Base-by-base conservation (phyloP, 2,888 invertebrate species). In the Pristionchus arcanus region DNA sequence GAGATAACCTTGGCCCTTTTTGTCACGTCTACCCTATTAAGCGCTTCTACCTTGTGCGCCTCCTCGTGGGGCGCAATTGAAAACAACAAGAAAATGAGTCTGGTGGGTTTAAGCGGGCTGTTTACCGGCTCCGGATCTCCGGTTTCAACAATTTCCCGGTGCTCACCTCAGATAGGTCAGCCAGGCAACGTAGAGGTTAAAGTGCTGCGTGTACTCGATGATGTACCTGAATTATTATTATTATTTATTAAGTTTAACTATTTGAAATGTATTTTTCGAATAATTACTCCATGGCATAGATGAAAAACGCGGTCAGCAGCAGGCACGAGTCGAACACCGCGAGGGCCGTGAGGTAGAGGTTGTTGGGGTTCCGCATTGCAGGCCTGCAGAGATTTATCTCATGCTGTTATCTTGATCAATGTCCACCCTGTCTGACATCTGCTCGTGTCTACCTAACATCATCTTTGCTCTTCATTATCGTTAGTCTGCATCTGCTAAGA, bases 311-410 rank as follows among this genome's bases (percentile, higher is more conserved):
- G 84, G 97, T 97, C 90, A 95, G 94, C 94, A 98, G 97, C 93
- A 98, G 96, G 92, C 97, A 97, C 21, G 97, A 98, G 96, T 99
- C 99, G 96, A 98, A 98, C 93, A 97, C 97, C 42, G 98, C 98
- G 93, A 99, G 96, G 11, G 98, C 98, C 92, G 98, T 97, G 91
- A 99, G 96, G 95, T 98, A 97, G 96, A 98, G 97, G 96, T 98
- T 98, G 95, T 98, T 98, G 95, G 98, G 98, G 90, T 98, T 98
- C 94, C 97, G 97, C 98, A 98, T 98, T 96, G 98, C 97, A 42
- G 98, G 98, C 90, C 98, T 97, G 90, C 55, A 92, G 90, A 15
- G 63, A 63, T 71, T 71, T 28, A 71, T 71, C 68, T 71, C 13
- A 49, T 9, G 42, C 42, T 49, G 42, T 31, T 28, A 31, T 31